A percentile compares a stretch with the other conserved stretches of the same genome.
Evolutionary conservation across 2,888 invertebrate species (phyloP).

Genomic region (Kryphioiulus occultus): DNA sequence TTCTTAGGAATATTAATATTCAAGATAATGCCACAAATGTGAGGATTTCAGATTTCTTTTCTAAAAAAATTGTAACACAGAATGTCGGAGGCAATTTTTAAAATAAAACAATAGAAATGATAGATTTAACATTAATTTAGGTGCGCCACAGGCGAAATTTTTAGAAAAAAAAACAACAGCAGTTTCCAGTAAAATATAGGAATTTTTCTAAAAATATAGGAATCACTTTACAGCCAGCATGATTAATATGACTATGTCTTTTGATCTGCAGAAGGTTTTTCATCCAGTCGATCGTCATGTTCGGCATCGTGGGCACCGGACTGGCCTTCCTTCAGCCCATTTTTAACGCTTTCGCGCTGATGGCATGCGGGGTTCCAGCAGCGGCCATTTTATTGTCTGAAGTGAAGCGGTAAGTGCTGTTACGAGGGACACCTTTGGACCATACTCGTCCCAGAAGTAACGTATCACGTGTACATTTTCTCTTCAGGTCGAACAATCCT

Average conservation of each 20-base stretch:
- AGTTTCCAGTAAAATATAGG: too few relatives aligned
- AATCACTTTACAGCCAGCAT: too few relatives aligned
- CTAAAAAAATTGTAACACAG: too few relatives aligned
- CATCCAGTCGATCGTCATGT: constrained; percentile 68
- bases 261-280: constrained; percentile 69
- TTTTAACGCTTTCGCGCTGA: constrained; percentile 82
- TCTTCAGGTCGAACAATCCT: constrained; percentile 65
- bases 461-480: neutral
- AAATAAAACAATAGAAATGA: too few relatives aligned
- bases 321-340: constrained; percentile 78
- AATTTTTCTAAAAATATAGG: too few relatives aligned
- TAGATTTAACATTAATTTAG: too few relatives aligned
- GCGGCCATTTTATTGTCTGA: constrained; percentile 73
- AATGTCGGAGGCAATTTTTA: too few relatives aligned
- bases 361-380: constrained; percentile 76
- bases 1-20: too few relatives aligned
- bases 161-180: too few relatives aligned
- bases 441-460: neutral
- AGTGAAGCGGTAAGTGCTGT: constrained; percentile 69
- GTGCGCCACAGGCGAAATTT: too few relatives aligned
- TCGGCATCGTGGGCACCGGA: constrained; percentile 72
- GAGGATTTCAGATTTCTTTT: too few relatives aligned
- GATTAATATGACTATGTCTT: neutral
- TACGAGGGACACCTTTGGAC: constrained; percentile 32
- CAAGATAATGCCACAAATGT: too few relatives aligned